phyloP scores from a whole-genome alignment of 2,888 invertebrate species.

The Hydropsyche betteni region DNA sequence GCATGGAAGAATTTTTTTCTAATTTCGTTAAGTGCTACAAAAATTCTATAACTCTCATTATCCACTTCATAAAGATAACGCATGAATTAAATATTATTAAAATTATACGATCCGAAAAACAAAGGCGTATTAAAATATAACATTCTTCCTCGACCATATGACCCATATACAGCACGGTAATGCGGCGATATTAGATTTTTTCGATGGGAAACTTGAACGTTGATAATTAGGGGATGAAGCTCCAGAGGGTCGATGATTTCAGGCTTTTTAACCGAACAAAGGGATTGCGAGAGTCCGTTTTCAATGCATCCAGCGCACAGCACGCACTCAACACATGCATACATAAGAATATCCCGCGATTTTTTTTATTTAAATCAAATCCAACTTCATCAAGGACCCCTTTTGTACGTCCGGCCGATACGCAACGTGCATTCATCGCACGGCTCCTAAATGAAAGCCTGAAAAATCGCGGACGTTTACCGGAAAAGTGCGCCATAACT shows the following conservation, averaged over 20 bases:
- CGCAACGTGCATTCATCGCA: background rate
- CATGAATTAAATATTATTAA: background rate
- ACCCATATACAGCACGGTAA: too few species aligned
- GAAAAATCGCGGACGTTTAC: slow-evolving; percentile 46
- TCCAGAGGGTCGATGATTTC: slow-evolving; percentile 44
- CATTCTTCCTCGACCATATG: background rate
- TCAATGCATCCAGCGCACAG: slow-evolving; percentile 44
- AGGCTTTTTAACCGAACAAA: slow-evolving; percentile 49
- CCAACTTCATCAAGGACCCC: too few species aligned
- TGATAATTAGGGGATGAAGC: slow-evolving; percentile 47
- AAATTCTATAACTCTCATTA: background rate
- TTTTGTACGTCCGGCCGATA: background rate
- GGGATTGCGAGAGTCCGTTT: slow-evolving; percentile 46
- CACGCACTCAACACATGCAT: background rate
- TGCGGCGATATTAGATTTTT: slow-evolving; percentile 11
- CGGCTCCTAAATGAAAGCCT: slow-evolving; percentile 40
- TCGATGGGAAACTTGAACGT: slow-evolving; percentile 41
- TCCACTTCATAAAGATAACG: slow-evolving; percentile 16
- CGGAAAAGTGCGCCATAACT: slow-evolving; percentile 26
- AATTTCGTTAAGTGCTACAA: too few species aligned
- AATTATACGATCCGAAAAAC: too few species aligned
- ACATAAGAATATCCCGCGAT: too few species aligned
- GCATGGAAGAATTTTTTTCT: too few species aligned
- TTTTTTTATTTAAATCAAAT: too few species aligned
- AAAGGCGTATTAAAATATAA: background rate